These are phyloP conservation scores for Lycophotia porphyrea DNA, from an alignment of 2,888 invertebrate species.

Conservation along the genomic window DNA sequence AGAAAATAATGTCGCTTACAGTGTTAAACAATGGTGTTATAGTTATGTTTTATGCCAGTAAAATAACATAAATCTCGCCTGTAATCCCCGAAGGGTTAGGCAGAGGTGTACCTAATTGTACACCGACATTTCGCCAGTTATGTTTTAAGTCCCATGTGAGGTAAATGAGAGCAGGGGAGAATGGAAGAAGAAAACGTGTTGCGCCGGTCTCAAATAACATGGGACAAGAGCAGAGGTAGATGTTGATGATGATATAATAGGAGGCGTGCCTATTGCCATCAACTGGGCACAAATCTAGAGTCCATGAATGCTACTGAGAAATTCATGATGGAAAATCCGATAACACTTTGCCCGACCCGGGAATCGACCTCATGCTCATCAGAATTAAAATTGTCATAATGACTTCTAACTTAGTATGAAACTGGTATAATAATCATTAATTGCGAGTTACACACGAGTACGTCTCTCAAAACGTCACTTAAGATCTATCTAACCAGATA, in stretches of 20 bases:
- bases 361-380: no score
- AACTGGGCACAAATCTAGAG: not conserved
- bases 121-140: not conserved
- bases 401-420: not conserved
- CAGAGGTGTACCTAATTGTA: not conserved
- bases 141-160: no score
- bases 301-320: not conserved
- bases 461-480: not conserved
- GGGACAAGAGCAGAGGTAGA: no score
- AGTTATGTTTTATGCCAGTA: not conserved
- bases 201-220: no score
- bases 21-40: not conserved
- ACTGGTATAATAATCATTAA: not conserved
- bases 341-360: no score
- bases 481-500: not conserved
- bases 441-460: not conserved
- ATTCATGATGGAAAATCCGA: no score
- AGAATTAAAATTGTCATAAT: not conserved
- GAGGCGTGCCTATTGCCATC: not conserved
- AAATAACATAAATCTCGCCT: not conserved
- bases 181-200: no score
- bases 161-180: no score
- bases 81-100: not conserved
- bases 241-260: not conserved
- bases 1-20: not conserved